These are phyloP conservation scores for Chinchilla lanigera DNA, from an alignment of 2,113 vertebrate genomes.

Conservation along the genomic window DNA sequence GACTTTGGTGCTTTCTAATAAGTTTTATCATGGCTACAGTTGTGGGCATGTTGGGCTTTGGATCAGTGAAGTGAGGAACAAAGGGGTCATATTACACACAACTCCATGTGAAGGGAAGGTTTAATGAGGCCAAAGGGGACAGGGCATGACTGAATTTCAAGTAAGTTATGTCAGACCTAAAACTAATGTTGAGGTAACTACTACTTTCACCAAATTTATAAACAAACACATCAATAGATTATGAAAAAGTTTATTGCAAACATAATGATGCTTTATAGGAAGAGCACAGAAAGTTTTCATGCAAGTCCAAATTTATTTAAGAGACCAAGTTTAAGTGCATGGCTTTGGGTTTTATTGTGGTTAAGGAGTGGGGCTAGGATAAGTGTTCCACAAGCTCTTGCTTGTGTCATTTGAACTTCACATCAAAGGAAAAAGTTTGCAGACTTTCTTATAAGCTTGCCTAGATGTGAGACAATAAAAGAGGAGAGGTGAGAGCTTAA, in stretches of 20 bases:
- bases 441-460: background rate
- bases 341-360: background rate
- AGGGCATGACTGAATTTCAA: background rate
- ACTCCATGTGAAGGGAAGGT: background rate
- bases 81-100: background rate
- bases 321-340: background rate
- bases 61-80: background rate
- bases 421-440: background rate
- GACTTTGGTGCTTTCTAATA: background rate
- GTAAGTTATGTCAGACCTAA: background rate
- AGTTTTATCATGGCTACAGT: background rate
- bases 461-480: background rate
- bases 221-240: background rate
- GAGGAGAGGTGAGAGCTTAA: background rate
- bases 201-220: background rate
- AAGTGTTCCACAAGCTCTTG: background rate
- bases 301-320: background rate
- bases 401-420: background rate
- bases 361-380: background rate
- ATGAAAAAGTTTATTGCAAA: background rate
- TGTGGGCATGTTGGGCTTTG: background rate
- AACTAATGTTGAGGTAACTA: background rate
- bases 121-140: background rate
- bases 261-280: background rate
- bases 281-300: background rate